phyloP scores from a whole-genome alignment of 2,113 vertebrate species.

The Puma concolor region DNA sequence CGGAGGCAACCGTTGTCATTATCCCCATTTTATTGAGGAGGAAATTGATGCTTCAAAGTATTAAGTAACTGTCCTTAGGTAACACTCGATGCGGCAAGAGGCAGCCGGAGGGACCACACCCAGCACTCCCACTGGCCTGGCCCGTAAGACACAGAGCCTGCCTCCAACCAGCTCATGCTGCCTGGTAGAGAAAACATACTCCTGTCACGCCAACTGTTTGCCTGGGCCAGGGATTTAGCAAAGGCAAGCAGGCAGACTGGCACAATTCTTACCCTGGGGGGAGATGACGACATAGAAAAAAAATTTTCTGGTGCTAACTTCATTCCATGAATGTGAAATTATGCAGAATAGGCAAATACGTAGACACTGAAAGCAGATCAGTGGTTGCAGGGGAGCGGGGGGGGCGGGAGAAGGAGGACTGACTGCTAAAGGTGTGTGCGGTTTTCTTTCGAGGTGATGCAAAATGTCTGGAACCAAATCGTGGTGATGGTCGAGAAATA shows the following conservation, averaged over 20 bases:
- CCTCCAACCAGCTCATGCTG: rapidly evolving
- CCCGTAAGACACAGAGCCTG: not conserved
- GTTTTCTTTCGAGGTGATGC: not conserved
- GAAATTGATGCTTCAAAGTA: not conserved
- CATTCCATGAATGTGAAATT: not conserved
- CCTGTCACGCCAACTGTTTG: not conserved
- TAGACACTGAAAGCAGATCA: not conserved
- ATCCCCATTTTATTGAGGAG: not conserved
- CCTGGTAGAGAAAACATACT: not conserved
- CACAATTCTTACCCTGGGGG: not conserved
- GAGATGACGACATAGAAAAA: not conserved
- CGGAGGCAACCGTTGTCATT: not conserved
- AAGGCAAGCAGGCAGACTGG: not conserved
- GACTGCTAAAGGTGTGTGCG: not conserved
- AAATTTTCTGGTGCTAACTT: not conserved
- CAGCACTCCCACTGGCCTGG: not conserved
- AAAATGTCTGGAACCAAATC: not conserved
- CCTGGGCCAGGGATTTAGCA: not conserved
- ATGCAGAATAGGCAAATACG: not conserved
- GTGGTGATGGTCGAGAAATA: not conserved
- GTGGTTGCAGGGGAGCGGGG: rapidly evolving
- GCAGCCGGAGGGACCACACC: not conserved
- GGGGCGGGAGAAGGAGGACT: rapidly evolving
- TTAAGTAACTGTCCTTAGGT: not conserved
- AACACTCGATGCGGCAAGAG: not conserved